Percentiles rank a stretch among this genome's conserved stretches.
These are phyloP conservation scores for Episyrphus balteatus DNA, from an alignment of 1,140 invertebrate species.

Conservation along the genomic window DNA sequence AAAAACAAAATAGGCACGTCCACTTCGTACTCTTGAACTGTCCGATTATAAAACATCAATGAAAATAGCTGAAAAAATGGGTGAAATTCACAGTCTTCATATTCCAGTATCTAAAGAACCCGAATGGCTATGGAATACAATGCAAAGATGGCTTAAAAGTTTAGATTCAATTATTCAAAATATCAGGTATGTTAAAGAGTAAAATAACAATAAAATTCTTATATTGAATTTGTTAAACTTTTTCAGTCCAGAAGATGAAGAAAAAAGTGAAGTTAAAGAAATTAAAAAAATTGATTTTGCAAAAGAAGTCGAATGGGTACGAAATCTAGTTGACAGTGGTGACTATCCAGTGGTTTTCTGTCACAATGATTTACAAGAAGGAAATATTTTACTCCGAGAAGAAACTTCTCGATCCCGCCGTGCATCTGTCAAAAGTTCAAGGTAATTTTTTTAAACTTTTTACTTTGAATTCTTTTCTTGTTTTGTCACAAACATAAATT, in stretches of 20 bases:
- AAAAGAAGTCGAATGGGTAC: conserved; percentile 53
- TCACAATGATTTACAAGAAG: conserved; percentile 97
- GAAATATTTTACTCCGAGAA: conserved; percentile 42
- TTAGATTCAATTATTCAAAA: conserved; percentile 29
- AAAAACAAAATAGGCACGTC: conserved; percentile 53
- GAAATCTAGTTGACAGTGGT: conserved; percentile 43
- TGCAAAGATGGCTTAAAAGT: conserved; percentile 58
- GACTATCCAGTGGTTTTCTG: conserved; percentile 89
- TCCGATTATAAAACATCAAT: conserved; percentile 61
- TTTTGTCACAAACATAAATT: no score
- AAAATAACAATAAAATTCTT: neutral
- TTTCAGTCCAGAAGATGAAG: neutral
- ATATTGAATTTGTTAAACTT: no score
- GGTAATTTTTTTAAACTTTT: conserved; percentile 17
- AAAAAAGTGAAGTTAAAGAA: conserved; percentile 8
- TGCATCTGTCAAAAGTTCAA: conserved; percentile 14
- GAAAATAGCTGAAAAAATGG: conserved; percentile 85
- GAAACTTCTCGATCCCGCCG: conserved; percentile 7
- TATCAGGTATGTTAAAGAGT: neutral
- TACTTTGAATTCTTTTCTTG: no score
- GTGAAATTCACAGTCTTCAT: conserved; percentile 79
- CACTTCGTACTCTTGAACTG: conserved; percentile 68
- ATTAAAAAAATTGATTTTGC: conserved; percentile 42
- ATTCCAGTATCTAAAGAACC: conserved; percentile 91
- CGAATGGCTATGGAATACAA: conserved; percentile 84